Percentiles rank a stretch among this genome's conserved stretches.
phyloP scores from a whole-genome alignment of 92 coral and sea anemone genomes.

The Anthopleura xanthogrammica region DNA sequence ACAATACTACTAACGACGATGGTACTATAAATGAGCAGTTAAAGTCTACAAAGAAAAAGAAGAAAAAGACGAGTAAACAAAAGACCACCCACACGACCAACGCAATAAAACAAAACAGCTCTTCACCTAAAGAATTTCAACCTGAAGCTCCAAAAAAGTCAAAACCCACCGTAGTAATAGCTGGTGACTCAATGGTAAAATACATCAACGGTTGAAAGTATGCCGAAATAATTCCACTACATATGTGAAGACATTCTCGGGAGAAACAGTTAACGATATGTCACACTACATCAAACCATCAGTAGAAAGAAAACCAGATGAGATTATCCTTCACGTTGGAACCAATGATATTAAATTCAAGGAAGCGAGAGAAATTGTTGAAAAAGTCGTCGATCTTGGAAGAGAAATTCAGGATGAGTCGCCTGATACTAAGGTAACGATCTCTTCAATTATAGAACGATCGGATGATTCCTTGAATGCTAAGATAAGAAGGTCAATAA shows the following conservation, averaged over 20 bases:
- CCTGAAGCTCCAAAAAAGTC: slow-evolving; percentile 1
- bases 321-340: slow-evolving; percentile 9
- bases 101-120: neutral
- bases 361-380: slow-evolving; percentile 11
- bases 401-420: slow-evolving; percentile 2
- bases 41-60: neutral
- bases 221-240: neutral
- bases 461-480: slow-evolving; percentile 8
- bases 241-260: slow-evolving; percentile 2
- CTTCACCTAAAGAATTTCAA: neutral
- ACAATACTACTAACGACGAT: neutral
- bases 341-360: neutral
- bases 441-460: neutral
- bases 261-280: slow-evolving; percentile 10
- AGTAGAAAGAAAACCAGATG: slow-evolving; percentile 12
- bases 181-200: slow-evolving; percentile 14
- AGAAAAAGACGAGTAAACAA: neutral
- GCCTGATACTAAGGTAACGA: slow-evolving; percentile 9
- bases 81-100: neutral
- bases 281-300: neutral
- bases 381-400: slow-evolving; percentile 15
- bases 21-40: neutral
- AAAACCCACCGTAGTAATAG: slow-evolving; percentile 5
- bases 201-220: slow-evolving; percentile 16
- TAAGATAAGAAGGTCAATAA: slow-evolving; percentile 15